Percentiles rank a stretch among this genome's conserved stretches.
These are phyloP conservation scores for Sesamia nonagrioides DNA, from an alignment of 1,140 invertebrate genomes.

Conservation along the genomic window DNA sequence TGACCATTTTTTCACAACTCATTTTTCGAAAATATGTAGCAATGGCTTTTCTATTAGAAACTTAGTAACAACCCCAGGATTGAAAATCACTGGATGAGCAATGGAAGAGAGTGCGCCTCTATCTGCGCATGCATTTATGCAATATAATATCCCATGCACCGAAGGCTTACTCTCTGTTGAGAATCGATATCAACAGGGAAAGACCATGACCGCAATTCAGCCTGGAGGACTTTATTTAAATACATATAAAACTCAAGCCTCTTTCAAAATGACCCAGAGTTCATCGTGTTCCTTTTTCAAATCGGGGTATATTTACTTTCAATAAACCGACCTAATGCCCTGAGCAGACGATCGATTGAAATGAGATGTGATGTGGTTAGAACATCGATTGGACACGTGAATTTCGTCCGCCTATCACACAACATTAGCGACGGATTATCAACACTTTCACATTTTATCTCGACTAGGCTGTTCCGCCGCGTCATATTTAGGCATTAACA, in stretches of 20 bases:
- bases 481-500: not conserved
- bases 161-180: too few relatives aligned
- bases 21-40: too few relatives aligned
- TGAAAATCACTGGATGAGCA: too few relatives aligned
- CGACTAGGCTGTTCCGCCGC: not conserved
- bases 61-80: too few relatives aligned
- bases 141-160: too few relatives aligned
- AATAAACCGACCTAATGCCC: conserved; percentile 16
- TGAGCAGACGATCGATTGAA: conserved; percentile 9
- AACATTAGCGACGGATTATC: conserved; percentile 48
- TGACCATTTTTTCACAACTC: too few relatives aligned
- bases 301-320: conserved; percentile 14
- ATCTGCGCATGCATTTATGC: too few relatives aligned
- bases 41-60: too few relatives aligned
- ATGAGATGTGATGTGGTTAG: conserved; percentile 38
- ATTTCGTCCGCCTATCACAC: conserved; percentile 57
- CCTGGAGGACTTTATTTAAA: not conserved
- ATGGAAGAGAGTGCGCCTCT: too few relatives aligned
- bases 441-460: conserved; percentile 54
- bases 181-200: too few relatives aligned
- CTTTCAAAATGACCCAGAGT: conserved; percentile 16
- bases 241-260: not conserved
- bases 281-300: conserved; percentile 1
- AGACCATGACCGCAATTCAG: too few relatives aligned
- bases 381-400: conserved; percentile 56